Percentiles rank a stretch among this genome's conserved stretches.
Conservation (phyloP, 2,797 vertebrate species). For the Myotis vivesi region DNA sequence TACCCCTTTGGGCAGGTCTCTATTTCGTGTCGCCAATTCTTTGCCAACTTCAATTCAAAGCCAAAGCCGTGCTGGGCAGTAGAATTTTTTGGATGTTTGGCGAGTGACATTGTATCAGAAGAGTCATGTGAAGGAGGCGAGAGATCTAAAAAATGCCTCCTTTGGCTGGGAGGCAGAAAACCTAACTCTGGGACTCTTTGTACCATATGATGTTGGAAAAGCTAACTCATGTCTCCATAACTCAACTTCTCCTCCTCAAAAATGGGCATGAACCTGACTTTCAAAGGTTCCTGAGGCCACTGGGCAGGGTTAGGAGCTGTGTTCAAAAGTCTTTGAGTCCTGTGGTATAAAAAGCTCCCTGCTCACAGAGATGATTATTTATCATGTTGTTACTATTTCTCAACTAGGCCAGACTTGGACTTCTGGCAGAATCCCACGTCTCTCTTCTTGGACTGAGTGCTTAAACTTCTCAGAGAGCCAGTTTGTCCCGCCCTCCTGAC, state of each 20-base stretch:
- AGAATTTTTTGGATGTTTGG: constrained; percentile 57
- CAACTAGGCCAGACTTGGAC: background rate
- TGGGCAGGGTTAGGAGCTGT: background rate
- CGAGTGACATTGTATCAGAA: constrained; percentile 54
- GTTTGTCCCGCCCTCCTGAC: background rate
- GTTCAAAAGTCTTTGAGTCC: constrained; percentile 24
- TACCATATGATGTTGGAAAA: constrained; percentile 4
- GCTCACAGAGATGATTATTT: constrained; percentile 9
- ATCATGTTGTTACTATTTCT: background rate
- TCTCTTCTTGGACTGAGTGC: constrained; percentile 34
- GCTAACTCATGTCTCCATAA: background rate
- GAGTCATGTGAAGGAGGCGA: constrained; percentile 35
- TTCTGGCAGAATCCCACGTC: constrained; percentile 7
- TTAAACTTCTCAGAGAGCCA: background rate
- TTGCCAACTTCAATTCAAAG: constrained; percentile 65
- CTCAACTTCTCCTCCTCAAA: constrained; percentile 31
- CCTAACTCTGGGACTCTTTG: constrained; percentile 33
- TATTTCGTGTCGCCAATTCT: background rate
- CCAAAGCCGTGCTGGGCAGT: constrained; percentile 46
- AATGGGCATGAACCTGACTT: background rate
- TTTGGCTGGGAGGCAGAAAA: constrained; percentile 55
- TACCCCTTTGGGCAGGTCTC: constrained; percentile 35
- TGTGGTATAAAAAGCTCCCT: background rate
- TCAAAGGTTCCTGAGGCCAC: background rate
- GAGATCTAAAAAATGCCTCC: constrained; percentile 48